Evolutionary conservation across 2,888 invertebrate genomes (phyloP).

Genomic region (Cheilosia vulpina): DNA sequence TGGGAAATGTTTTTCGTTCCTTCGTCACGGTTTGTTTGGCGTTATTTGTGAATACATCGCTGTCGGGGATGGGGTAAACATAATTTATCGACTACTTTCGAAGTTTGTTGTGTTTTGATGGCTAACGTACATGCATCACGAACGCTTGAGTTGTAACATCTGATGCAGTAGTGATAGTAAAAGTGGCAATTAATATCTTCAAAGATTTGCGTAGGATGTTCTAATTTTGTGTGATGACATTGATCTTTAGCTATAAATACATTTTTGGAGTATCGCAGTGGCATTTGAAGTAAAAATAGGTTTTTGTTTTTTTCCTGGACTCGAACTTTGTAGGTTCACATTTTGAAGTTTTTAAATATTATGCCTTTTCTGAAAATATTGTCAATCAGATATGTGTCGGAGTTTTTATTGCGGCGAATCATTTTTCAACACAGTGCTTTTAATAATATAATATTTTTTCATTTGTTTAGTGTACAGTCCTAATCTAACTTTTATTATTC

Average conservation of each 20-base stretch:
- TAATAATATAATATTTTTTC: neutral
- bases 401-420: no score
- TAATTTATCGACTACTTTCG: conserved; percentile 47
- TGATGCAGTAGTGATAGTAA: conserved; percentile 39
- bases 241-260: conserved; percentile 39
- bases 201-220: conserved; percentile 31
- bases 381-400: no score
- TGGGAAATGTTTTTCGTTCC: conserved; percentile 13
- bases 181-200: conserved; percentile 34
- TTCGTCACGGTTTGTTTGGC: conserved; percentile 1
- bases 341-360: no score
- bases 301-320: neutral
- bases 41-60: conserved; percentile 16
- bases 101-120: conserved; percentile 25
- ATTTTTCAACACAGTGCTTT: no score
- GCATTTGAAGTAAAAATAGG: neutral
- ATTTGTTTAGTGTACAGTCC: neutral
- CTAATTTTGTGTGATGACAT: conserved; percentile 30
- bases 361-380: no score
- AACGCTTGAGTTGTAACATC: conserved; percentile 31
- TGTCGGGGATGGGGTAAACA: conserved; percentile 3
- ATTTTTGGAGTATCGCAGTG: neutral
- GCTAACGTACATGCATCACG: conserved; percentile 34
- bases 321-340: no score
- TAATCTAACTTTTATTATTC: neutral